A percentile compares a stretch with the other conserved stretches of the same genome.
These are phyloP conservation scores for Ostrea edulis DNA, from an alignment of 1,140 invertebrate genomes.

Conservation along the genomic window DNA sequence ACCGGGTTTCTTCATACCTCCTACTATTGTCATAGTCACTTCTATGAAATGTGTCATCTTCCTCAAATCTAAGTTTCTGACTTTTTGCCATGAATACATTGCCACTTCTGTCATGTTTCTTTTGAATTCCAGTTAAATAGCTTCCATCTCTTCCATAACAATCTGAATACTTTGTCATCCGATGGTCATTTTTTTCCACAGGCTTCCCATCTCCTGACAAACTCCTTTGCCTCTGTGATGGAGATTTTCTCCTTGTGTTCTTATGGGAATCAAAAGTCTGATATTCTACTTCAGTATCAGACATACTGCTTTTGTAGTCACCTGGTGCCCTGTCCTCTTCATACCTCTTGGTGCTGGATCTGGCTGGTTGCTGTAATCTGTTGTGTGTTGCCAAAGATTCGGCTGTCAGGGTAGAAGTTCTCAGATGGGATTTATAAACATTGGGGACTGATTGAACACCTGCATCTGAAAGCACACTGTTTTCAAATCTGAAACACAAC, in stretches of 20 bases:
- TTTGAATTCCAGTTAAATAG: background rate
- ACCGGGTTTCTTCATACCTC: background rate
- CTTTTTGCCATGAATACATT: conserved; percentile 14
- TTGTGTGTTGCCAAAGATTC: conserved; percentile 59
- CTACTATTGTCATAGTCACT: background rate
- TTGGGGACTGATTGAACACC: background rate
- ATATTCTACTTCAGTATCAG: conserved; percentile 53
- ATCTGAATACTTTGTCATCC: background rate
- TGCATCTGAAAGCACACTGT: conserved; percentile 17
- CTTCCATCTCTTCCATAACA: conserved; percentile 3
- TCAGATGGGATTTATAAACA: background rate
- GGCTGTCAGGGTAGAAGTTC: conserved; percentile 42
- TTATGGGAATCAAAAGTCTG: conserved; percentile 38
- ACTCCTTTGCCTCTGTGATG: conserved; percentile 41
- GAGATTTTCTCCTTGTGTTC: conserved; percentile 27
- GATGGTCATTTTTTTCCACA: background rate
- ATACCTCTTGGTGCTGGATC: background rate
- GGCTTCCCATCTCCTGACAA: conserved; percentile 46
- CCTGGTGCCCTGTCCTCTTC: conserved; percentile 29
- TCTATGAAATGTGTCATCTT: background rate
- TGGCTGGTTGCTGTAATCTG: background rate
- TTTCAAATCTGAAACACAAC: background rate
- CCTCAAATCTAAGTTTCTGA: conserved; percentile 23
- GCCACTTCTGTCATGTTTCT: conserved; percentile 32
- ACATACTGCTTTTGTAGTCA: conserved; percentile 38